Conservation (phyloP, 2,797 vertebrate species). For the Cuniculus paca region DNA sequence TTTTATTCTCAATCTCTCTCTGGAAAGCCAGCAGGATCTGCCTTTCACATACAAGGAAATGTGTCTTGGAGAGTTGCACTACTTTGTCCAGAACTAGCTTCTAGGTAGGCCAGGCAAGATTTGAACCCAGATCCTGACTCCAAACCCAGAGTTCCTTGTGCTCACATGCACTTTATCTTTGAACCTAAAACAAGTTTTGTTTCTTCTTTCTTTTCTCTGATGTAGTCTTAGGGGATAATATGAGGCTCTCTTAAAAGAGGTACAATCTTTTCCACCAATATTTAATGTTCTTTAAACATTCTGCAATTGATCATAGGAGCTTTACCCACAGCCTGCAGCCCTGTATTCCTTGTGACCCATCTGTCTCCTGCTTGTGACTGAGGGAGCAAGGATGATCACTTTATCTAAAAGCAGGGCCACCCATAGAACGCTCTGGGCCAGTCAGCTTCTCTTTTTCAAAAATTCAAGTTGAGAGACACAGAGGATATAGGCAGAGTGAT, state of each 20-base stretch:
- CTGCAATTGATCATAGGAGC: background rate
- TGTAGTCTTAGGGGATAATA: background rate
- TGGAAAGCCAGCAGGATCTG: background rate
- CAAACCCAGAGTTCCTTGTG: background rate
- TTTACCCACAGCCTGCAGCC: background rate
- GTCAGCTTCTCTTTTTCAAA: background rate
- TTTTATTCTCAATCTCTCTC: background rate
- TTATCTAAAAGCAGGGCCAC: background rate
- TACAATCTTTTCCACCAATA: background rate
- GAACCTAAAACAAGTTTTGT: background rate
- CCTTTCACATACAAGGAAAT: background rate
- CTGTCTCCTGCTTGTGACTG: background rate
- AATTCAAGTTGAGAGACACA: conserved; percentile 36
- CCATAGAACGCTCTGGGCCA: background rate
- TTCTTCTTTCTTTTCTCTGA: background rate
- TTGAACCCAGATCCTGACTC: background rate
- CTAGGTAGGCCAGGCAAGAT: background rate
- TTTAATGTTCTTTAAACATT: background rate
- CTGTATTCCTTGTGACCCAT: accelerated
- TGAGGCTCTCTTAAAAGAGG: background rate
- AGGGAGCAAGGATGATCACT: background rate
- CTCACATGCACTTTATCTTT: background rate
- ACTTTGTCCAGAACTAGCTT: background rate
- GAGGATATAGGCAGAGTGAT: background rate
- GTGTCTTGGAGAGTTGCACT: background rate